Evolutionary conservation across 1,140 invertebrate genomes (phyloP).

Genomic region (Drosophila serrata): DNA sequence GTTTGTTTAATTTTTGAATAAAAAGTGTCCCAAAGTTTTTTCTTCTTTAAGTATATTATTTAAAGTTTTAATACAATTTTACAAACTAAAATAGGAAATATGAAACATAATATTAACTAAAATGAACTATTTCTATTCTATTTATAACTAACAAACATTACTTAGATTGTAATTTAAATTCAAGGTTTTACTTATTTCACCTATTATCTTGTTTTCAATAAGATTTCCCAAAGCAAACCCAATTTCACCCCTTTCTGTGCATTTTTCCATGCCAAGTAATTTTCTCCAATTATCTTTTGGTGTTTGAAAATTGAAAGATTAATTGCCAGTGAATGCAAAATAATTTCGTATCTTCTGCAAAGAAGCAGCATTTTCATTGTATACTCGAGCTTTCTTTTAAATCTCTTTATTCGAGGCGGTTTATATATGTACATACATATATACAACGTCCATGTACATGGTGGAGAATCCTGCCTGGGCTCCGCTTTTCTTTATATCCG

Average conservation of each 20-base stretch:
- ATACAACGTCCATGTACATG: conserved; percentile 19
- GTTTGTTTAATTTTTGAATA: conserved; percentile 8
- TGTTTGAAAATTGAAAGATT: conserved; percentile 52
- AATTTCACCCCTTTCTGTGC: conserved; percentile 6
- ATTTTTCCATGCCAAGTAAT: conserved; percentile 28
- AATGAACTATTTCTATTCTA: background rate
- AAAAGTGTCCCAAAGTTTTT: background rate
- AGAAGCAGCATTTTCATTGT: conserved; percentile 38
- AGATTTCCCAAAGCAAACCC: background rate
- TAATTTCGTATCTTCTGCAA: conserved; percentile 28
- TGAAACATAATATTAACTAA: background rate
- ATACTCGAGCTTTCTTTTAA: conserved; percentile 34
- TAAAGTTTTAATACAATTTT: background rate
- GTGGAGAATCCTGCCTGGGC: conserved; percentile 13
- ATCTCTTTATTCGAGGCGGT: conserved; percentile 43
- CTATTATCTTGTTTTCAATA: too few species aligned
- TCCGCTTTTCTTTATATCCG: conserved; percentile 56
- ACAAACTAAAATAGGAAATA: background rate
- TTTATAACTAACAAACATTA: too few species aligned
- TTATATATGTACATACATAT: conserved; percentile 51
- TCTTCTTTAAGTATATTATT: background rate
- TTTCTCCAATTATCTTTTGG: conserved; percentile 46
- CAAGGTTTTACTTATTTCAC: too few species aligned
- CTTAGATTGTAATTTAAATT: too few species aligned
- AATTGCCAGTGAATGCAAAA: conserved; percentile 55